These are phyloP conservation scores for Bhutanitis thaidina DNA, from an alignment of 2,888 invertebrate genomes.

Conservation along the genomic window DNA sequence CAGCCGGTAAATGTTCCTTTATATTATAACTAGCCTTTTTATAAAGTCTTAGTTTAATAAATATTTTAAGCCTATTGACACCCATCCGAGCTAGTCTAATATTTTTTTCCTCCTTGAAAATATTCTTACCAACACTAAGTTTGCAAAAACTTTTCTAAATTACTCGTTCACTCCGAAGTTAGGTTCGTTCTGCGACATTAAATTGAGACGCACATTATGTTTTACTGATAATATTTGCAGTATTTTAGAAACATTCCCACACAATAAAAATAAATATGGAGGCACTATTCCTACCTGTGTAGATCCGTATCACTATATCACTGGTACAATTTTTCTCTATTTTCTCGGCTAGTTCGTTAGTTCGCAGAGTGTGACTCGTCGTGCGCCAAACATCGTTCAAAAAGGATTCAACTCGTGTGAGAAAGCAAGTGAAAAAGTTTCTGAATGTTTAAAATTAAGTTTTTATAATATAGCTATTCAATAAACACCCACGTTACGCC, in stretches of 20 bases:
- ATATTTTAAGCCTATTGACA: too few species aligned
- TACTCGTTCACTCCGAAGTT: too few species aligned
- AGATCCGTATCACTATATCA: constrained; percentile 15
- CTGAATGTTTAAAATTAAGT: constrained; percentile 1
- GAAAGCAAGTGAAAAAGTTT: background rate
- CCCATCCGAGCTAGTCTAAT: too few species aligned
- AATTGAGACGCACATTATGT: too few species aligned
- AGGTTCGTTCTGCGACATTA: too few species aligned
- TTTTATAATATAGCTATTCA: background rate
- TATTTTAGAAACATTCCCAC: background rate
- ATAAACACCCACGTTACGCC: too few species aligned
- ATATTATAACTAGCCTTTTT: too few species aligned
- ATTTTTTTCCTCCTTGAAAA: too few species aligned
- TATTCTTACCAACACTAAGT: too few species aligned
- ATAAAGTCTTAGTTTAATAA: too few species aligned
- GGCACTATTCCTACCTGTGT: constrained; percentile 11
- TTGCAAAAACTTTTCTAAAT: too few species aligned
- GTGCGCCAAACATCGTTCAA: constrained; percentile 18
- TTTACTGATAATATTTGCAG: background rate
- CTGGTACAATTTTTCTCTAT: constrained; percentile 25
- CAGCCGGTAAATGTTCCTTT: too few species aligned
- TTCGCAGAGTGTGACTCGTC: constrained; percentile 31
- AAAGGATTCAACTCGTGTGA: constrained; percentile 10
- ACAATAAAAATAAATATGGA: background rate
- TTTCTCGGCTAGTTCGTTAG: constrained; percentile 43